A percentile compares a stretch with the other conserved stretches of the same genome.
phyloP scores from a whole-genome alignment of 2,888 invertebrate species.

The Catocala fraxini region DNA sequence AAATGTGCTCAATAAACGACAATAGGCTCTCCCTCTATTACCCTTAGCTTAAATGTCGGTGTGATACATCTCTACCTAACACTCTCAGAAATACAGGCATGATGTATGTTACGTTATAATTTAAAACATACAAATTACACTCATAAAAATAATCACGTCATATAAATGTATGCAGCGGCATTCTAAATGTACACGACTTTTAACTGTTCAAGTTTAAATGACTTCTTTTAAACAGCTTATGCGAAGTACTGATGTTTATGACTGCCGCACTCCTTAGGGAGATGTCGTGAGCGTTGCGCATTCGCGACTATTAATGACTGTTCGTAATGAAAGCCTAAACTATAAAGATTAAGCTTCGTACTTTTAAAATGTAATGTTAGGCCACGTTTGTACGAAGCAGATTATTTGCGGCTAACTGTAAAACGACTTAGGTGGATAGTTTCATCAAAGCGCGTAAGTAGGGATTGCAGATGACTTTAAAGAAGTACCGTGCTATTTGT shows the following conservation, averaged over 20 bases:
- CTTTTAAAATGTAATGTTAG: conserved; percentile 1
- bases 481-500: too few species aligned
- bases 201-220: conserved; percentile 25
- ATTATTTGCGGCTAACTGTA: too few species aligned
- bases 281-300: conserved; percentile 14
- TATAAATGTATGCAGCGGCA: conserved; percentile 9
- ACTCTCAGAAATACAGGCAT: too few species aligned
- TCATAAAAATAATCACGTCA: neutral
- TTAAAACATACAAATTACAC: too few species aligned
- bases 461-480: too few species aligned
- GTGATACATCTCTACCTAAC: neutral
- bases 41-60: neutral
- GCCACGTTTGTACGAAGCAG: too few species aligned
- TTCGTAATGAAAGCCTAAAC: conserved; percentile 30
- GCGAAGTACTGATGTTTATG: conserved; percentile 9
- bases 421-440: too few species aligned
- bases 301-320: conserved; percentile 34
- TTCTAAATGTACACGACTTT: conserved; percentile 10
- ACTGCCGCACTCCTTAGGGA: neutral
- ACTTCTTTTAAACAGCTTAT: conserved; percentile 21
- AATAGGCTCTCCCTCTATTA: too few species aligned
- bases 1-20: too few species aligned
- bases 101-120: too few species aligned
- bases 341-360: conserved; percentile 19
- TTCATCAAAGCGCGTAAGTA: too few species aligned